phyloP scores from a whole-genome alignment of 2,888 invertebrate species.

The Drosophila pseudotalamancana region DNA sequence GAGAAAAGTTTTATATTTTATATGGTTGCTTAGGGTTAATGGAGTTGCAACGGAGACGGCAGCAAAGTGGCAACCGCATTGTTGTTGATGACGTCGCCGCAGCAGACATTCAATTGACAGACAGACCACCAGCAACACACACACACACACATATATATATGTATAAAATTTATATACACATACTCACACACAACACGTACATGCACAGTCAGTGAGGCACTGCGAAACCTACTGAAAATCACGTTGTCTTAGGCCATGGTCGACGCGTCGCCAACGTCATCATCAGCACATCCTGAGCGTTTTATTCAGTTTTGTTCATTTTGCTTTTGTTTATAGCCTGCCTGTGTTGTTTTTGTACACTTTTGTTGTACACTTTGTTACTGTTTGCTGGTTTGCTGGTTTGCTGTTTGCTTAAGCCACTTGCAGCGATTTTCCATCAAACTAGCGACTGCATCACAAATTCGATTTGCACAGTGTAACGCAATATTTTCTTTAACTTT shows the following conservation, averaged over 20 bases:
- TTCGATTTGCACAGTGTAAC: slow-evolving; percentile 70
- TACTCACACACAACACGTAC: slow-evolving; percentile 12
- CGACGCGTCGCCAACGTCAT: slow-evolving; percentile 54
- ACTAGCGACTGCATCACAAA: slow-evolving; percentile 60
- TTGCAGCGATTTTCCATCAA: slow-evolving; percentile 42
- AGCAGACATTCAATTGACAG: slow-evolving; percentile 75
- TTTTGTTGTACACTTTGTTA: slow-evolving; percentile 12
- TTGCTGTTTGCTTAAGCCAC: slow-evolving; percentile 28
- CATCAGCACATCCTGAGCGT: slow-evolving; percentile 63
- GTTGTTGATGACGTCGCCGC: slow-evolving; percentile 61
- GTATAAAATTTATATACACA: too few species aligned
- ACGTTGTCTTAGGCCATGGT: slow-evolving; percentile 82
- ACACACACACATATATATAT: slow-evolving; percentile 25
- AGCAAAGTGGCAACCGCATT: slow-evolving; percentile 58
- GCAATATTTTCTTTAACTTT: slow-evolving; percentile 72
- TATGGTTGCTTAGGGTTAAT: slow-evolving; percentile 61
- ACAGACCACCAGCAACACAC: slow-evolving; percentile 68
- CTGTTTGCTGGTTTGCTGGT: slow-evolving; percentile 7
- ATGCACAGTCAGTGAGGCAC: slow-evolving; percentile 12
- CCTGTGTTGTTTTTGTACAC: slow-evolving; percentile 24
- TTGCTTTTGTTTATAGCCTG: slow-evolving; percentile 70
- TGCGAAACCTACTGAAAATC: slow-evolving; percentile 71
- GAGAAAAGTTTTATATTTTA: slow-evolving; percentile 26
- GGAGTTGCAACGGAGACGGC: slow-evolving; percentile 66
- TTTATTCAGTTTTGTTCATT: slow-evolving; percentile 69